A percentile compares a stretch with the other conserved stretches of the same genome.
Evolutionary conservation across 2,888 invertebrate species (phyloP).

Genomic region (Eupithecia subumbrata): DNA sequence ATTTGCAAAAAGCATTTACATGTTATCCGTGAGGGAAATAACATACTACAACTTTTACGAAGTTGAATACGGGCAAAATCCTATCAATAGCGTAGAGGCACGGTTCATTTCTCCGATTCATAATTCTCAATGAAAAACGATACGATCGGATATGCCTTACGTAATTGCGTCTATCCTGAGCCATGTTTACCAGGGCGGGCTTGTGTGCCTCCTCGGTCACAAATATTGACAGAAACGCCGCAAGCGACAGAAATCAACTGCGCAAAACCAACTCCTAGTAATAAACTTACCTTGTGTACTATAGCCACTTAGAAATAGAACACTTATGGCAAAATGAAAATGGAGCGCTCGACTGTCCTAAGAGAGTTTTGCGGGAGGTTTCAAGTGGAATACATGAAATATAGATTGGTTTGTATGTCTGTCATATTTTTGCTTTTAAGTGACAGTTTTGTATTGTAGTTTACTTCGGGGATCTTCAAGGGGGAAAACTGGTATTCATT

Average conservation of each 20-base stretch:
- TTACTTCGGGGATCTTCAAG: too few species aligned
- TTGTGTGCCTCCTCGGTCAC: conserved; percentile 55
- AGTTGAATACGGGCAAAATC: conserved; percentile 3
- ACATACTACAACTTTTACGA: neutral
- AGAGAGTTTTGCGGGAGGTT: neutral
- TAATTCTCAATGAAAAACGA: conserved; percentile 30
- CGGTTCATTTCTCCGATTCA: conserved; percentile 6
- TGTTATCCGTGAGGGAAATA: neutral
- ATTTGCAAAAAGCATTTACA: conserved; percentile 6
- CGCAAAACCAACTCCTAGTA: conserved; percentile 46
- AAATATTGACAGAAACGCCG: conserved; percentile 72
- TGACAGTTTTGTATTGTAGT: neutral
- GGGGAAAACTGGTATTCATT: too few species aligned
- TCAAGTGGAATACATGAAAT: conserved; percentile 3
- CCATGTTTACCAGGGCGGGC: conserved; percentile 57
- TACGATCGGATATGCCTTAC: conserved; percentile 36
- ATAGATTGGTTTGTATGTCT: neutral
- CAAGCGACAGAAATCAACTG: conserved; percentile 61
- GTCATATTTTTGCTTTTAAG: neutral
- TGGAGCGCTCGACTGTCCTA: neutral
- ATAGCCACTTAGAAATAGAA: conserved; percentile 5
- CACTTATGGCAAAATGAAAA: neutral
- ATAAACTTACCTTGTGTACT: conserved; percentile 13
- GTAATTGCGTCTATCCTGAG: conserved; percentile 64
- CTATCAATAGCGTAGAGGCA: neutral